Evolutionary conservation across 2,113 vertebrate genomes (phyloP), one percentile per base, ranked within the genome.

Genomic region (Cheirogaleus medius): DNA sequence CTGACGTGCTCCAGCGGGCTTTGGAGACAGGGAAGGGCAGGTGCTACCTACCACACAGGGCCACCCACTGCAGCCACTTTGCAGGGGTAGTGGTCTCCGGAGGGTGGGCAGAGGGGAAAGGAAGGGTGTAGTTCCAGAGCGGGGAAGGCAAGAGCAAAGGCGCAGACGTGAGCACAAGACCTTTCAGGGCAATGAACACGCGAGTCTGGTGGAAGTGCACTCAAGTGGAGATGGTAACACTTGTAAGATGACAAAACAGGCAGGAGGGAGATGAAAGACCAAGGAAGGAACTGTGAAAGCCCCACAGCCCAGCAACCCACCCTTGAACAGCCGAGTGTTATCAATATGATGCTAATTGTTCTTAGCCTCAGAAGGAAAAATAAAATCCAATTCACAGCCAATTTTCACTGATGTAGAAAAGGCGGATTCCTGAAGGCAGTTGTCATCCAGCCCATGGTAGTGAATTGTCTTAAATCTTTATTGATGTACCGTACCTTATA

Each of bases 31-130:
- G 9, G 25, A 21, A 63, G 25, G 21, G 58, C 8, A n/a, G 37
- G 44, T 13, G 25, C 7, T 5, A 34, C 0, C 2, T 4, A 18
- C 0, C 2, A 3, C 14, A 0, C 21, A 3, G 1, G 9, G 17
- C 8, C 64, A 23, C 27, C 39, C 23, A 3, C 63, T 17, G 5
- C 44, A 23, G 29, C 15, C 23, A 27, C 32, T 25, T 6, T 77
- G 71, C 60, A 76, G 56, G 18, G 66, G 13, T 0, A 1, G 0
- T 21, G 49, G 27, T 60, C 42, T 78, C 60, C n/a, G 0, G 32
- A 88, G 60, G 11, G 18, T 37, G 47, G 0, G 0, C n/a, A 12
- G 56, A 95, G 76, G 0, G 52, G 34, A 29, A 49, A 34, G 12
- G 29, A 73, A 76, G 17, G 63, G 10, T 74, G 8, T 6, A 2